Evolutionary conservation across 2,888 invertebrate species (phyloP), one percentile per base, ranked within the genome.

Genomic region (Syrista parreyssii): DNA sequence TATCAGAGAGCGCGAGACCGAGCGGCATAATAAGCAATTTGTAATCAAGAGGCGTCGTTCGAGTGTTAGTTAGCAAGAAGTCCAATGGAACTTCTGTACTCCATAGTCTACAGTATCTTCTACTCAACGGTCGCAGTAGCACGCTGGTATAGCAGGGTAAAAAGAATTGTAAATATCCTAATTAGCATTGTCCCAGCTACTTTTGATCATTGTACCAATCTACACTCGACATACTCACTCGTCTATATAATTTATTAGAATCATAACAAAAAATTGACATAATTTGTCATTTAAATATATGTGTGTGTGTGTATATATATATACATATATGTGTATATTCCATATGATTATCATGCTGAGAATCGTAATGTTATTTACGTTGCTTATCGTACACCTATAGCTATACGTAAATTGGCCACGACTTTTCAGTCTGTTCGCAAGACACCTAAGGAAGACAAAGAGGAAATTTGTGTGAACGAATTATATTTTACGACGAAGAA

Each of bases 21-120:
- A 55, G 55, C 9, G 82, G 87, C 86, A 90, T 90, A 90, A 91
- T 91, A 90, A 90, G 90, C 90, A 91, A 91, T 91, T 91, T 91
- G 90, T 90, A 91, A 91, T 91, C 91, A 90, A 89, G 89, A 87
- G 87, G 88, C 89, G 88, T 88, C 86, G 86, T 86, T 85, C 86
- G 87, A 85, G 89, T 88, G 90, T 90, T 90, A 83, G 83, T 83
- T 82, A 82, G 90, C 88, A 89, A 90, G 88, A 88, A 90, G 89
- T 88, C 87, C 80, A 82, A 82, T 80, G 79, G 73, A 79, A 71
- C 77, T 78, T 69, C 79, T 68, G 31, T 34, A 36, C 75, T 73
- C 68, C 33, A 55, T 55, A 55, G 55, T 55, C 55, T 55, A 23
- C 23, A 55, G 55, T 55, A 23, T 71, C 23, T 74, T 74, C 74